Evolutionary conservation across 1,140 invertebrate species (phyloP), one percentile per base, ranked within the genome.

Genomic region (Lanistes nyassanus): DNA sequence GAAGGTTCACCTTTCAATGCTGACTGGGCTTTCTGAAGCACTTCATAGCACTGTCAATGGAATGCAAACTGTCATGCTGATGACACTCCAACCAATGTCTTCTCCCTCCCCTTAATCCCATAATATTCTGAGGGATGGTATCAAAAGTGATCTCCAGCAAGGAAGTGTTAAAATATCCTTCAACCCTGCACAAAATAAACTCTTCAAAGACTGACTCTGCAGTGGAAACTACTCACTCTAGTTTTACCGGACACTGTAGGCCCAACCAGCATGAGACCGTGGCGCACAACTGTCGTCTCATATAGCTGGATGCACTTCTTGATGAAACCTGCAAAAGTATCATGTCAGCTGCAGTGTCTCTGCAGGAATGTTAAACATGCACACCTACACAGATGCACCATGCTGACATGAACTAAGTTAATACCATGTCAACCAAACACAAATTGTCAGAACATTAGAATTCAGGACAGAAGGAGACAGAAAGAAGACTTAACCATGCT

Each of bases 41-140:
- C 90, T 81, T 94, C 89, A 79, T 94, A 95, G 82, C 93, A 94
- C 93, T 94, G 86, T 23, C 90, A 90, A 64, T 26, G 75, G 72
- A 64, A 79, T 23, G 76, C 51, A 47, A 47, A 47, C 9, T 9
- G 5, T 47, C 42, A 47, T n/a, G n/a, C n/a, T n/a, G 19, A 47
- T 47, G 42, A 13, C 42, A 47, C 2, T 3, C 9, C 42, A 47
- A 16, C 42, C 9, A 6, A 47, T 47, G 5, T 47, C 42, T 47
- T 9, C 42, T 47, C 19, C 19, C 19, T 6, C 5, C 42, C 2
- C 42, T 3, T 3, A 47, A 47, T 9, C 19, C 2, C 9, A 6
- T 47, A 47, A 47, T 47, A 47, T 47, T 9, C 19, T 13, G 42
- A 47, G 19, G 5, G 42, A 47, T 47, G 42, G 42, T 47, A 47